These are phyloP conservation scores for Ennomos quercinarius DNA, from an alignment of 2,888 invertebrate genomes.

Conservation along the genomic window DNA sequence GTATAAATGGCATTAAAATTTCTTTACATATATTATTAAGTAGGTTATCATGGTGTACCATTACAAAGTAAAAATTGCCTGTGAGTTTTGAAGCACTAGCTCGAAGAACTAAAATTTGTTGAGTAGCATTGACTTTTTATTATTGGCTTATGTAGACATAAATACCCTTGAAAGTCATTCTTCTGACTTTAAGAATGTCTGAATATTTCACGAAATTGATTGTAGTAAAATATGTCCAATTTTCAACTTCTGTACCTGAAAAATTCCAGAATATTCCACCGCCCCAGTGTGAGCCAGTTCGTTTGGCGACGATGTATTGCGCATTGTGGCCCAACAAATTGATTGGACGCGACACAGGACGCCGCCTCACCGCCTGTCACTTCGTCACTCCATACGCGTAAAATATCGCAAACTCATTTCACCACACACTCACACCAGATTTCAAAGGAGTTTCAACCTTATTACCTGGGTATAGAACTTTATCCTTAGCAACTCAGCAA, in stretches of 20 bases:
- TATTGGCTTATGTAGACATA: no score
- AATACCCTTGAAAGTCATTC: no score
- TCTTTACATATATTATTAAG: no score
- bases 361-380: slow-evolving; percentile 77
- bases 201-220: no score
- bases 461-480: slow-evolving; percentile 23
- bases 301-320: slow-evolving; percentile 72
- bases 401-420: slow-evolving; percentile 47
- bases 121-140: no score
- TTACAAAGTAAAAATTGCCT: no score
- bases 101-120: no score
- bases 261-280: slow-evolving; percentile 54
- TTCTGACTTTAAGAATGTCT: no score
- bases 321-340: slow-evolving; percentile 80
- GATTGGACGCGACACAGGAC: slow-evolving; percentile 75
- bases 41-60: no score
- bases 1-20: background rate
- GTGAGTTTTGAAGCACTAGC: no score
- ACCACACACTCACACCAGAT: slow-evolving; percentile 19
- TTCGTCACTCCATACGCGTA: slow-evolving; percentile 72
- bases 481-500: background rate
- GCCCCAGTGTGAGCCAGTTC: slow-evolving; percentile 69
- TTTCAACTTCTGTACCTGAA: background rate
- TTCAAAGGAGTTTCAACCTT: slow-evolving; percentile 39
- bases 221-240: no score